Percentiles rank a stretch among this genome's conserved stretches.
These are phyloP conservation scores for Gerris lacustris DNA, from an alignment of 2,888 invertebrate species.

Conservation along the genomic window DNA sequence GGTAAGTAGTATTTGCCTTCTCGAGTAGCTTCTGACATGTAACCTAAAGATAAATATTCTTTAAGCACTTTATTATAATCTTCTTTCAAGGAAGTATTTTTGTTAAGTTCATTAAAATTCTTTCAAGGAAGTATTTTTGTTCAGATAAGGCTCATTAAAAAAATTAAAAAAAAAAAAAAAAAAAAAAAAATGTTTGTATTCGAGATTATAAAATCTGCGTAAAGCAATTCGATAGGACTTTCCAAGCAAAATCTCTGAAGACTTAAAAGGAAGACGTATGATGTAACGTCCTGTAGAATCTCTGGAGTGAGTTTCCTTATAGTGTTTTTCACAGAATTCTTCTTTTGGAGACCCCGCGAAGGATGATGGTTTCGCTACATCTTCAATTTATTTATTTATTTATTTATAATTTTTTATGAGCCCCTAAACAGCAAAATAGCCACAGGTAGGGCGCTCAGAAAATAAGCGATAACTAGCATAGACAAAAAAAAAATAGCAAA, in stretches of 20 bases:
- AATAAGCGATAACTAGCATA: too few species aligned
- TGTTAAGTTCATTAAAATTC: too few species aligned
- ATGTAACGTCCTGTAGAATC: conserved; percentile 3
- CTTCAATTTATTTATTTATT: too few species aligned
- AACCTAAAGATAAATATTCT: not conserved
- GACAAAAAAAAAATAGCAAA: too few species aligned
- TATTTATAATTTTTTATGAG: too few species aligned
- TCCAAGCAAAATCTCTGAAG: not conserved
- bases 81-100: conserved; percentile 3
- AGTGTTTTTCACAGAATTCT: conserved; percentile 7
- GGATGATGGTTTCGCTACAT: not conserved
- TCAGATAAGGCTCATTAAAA: too few species aligned
- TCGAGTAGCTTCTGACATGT: conserved; percentile 8
- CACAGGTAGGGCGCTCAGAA: too few species aligned
- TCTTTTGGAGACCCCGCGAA: not conserved
- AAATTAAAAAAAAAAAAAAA: too few species aligned
- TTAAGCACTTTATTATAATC: conserved; percentile 1
- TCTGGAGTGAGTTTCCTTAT: conserved; percentile 10
- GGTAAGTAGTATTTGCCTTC: conserved; percentile 11
- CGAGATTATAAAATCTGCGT: conserved; percentile 1
- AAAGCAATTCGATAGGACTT: not conserved
- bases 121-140: too few species aligned
- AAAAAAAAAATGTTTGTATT: too few species aligned
- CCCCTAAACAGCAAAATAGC: too few species aligned
- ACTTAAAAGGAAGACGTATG: conserved; percentile 12